These are phyloP conservation scores for Alectoris magna DNA, from an alignment of 2,797 vertebrate species.

Conservation along the genomic window DNA sequence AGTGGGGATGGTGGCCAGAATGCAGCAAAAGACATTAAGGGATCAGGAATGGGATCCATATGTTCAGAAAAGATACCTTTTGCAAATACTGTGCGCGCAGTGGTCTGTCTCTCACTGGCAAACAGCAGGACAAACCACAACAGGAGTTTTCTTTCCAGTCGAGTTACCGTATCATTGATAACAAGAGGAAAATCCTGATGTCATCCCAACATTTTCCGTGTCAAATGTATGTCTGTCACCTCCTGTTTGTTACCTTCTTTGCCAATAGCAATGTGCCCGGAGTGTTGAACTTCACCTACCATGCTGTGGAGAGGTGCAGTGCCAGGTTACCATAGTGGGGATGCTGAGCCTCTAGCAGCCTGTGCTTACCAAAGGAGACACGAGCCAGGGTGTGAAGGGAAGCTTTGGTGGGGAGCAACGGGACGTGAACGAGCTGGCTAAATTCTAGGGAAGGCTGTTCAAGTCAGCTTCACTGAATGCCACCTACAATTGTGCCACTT, in stretches of 20 bases:
- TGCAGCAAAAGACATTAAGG: background rate
- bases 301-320: background rate
- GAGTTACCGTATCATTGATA: background rate
- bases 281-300: background rate
- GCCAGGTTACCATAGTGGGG: background rate
- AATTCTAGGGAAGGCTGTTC: background rate
- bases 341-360: background rate
- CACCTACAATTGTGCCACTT: accelerated
- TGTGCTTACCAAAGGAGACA: accelerated
- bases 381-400: background rate
- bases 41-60: background rate
- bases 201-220: background rate
- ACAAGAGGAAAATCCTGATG: background rate
- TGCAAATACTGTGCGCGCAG: background rate
- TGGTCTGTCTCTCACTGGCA: background rate
- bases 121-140: background rate
- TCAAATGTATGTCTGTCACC: too few species aligned
- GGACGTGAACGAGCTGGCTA: background rate
- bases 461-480: background rate
- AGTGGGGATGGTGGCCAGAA: background rate
- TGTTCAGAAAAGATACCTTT: background rate
- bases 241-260: background rate
- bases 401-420: background rate
- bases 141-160: background rate
- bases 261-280: background rate